These are phyloP conservation scores for Astropecten irregularis DNA, from an alignment of 53 echinoderm and acorn worm species.

Conservation along the genomic window DNA sequence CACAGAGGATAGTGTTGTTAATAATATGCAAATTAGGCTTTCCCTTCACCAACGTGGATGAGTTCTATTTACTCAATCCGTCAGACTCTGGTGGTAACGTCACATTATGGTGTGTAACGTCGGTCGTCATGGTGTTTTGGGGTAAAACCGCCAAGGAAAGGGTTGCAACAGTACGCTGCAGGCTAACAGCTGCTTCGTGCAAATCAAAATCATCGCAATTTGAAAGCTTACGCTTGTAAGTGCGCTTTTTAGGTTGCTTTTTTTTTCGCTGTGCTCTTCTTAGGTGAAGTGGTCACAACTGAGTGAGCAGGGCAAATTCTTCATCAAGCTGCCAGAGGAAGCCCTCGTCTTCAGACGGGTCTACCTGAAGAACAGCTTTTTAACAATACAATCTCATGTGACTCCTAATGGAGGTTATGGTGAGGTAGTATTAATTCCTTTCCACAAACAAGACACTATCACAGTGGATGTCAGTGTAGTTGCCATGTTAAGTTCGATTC, in stretches of 20 bases:
- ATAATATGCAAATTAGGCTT: not conserved
- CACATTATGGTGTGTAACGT: not conserved
- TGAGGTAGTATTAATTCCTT: no score
- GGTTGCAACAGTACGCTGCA: constrained; percentile 15
- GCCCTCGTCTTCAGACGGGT: not conserved
- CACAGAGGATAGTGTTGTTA: not conserved
- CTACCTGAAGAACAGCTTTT: not conserved
- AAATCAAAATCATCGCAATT: not conserved
- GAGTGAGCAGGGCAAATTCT: not conserved
- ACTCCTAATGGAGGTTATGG: no score
- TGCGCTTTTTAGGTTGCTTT: not conserved
- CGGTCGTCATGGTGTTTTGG: not conserved
- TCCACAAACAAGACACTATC: no score
- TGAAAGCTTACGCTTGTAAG: not conserved
- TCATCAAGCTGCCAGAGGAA: not conserved
- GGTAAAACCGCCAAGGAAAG: not conserved
- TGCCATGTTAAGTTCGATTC: no score
- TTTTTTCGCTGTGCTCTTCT: no score
- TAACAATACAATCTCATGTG: no score
- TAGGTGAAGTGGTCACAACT: not conserved
- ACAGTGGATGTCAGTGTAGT: no score
- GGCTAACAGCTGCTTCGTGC: not conserved
- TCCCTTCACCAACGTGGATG: not conserved
- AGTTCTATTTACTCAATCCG: not conserved
- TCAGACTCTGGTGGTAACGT: not conserved